phyloP scores from a whole-genome alignment of 2,113 vertebrate species.

The Narcine bancroftii region DNA sequence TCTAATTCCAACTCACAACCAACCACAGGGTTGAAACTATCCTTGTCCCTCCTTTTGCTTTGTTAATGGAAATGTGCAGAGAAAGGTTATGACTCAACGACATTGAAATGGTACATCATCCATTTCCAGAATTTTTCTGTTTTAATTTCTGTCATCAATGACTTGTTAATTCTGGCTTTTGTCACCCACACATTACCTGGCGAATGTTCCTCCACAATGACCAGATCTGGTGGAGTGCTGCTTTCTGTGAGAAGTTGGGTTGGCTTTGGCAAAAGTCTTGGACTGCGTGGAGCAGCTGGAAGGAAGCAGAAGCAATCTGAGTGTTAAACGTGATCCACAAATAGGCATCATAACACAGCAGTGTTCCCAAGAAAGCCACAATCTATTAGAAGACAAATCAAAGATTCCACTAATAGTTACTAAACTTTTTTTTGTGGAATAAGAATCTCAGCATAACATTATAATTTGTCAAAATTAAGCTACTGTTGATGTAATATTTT shows the following conservation, averaged over 20 bases:
- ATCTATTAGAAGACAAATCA: background rate
- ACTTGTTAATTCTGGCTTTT: background rate
- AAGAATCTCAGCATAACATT: too few relatives aligned
- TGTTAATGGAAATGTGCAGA: too few relatives aligned
- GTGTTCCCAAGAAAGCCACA: background rate
- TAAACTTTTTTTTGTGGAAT: too few relatives aligned
- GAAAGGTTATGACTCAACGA: too few relatives aligned
- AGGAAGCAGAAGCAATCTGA: background rate
- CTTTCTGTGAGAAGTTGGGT: background rate
- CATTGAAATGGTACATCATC: background rate
- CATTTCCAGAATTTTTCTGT: background rate
- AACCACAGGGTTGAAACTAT: too few relatives aligned
- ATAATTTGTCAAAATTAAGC: too few relatives aligned
- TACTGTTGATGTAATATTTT: too few relatives aligned
- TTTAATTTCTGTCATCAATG: background rate
- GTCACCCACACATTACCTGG: background rate
- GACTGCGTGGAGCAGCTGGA: background rate
- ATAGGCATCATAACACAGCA: background rate
- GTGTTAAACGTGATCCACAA: background rate
- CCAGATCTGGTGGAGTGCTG: background rate
- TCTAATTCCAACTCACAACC: too few relatives aligned
- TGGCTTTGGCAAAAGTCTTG: slow-evolving; percentile 11
- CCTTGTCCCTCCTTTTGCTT: too few relatives aligned
- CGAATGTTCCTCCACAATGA: background rate
- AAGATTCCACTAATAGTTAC: background rate